Conservation (phyloP, 2,797 vertebrate genomes). For the Anabas testudineus region DNA sequence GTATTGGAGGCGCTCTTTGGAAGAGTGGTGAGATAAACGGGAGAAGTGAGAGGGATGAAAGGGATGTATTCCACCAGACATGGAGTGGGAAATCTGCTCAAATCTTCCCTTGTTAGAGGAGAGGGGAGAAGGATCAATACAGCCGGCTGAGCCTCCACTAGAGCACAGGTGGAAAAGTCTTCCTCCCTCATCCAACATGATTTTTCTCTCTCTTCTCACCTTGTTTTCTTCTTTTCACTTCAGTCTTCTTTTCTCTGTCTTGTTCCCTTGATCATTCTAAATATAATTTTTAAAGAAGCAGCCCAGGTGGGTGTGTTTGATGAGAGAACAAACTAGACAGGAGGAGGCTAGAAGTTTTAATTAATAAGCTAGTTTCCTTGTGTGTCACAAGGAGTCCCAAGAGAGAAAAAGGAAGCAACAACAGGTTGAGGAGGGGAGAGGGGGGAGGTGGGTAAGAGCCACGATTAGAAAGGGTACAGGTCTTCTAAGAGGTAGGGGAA, state of each 20-base stretch:
- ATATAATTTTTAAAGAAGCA: conserved; percentile 20
- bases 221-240: conserved; percentile 12
- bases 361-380: conserved; percentile 55
- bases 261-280: conserved; percentile 28
- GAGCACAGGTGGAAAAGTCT: conserved; percentile 33
- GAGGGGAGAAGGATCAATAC: conserved; percentile 69
- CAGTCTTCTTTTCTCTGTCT: not conserved
- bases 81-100: conserved; percentile 75
- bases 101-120: conserved; percentile 82
- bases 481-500: conserved; percentile 10
- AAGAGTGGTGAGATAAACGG: conserved; percentile 77
- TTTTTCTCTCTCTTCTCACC: conserved; percentile 30
- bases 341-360: conserved; percentile 53
- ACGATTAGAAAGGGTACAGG: not conserved
- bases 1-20: conserved; percentile 75
- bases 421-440: conserved; percentile 7
- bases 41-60: conserved; percentile 76
- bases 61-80: conserved; percentile 75
- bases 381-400: conserved; percentile 42
- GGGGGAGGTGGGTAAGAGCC: conserved; percentile 16
- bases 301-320: conserved; percentile 16
- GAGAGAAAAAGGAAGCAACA: conserved; percentile 24
- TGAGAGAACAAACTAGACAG: not conserved
- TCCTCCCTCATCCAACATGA: not conserved
- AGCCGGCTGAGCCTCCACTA: conserved; percentile 46